phyloP scores from a whole-genome alignment of 2,113 vertebrate genomes.

The Clinocottus analis region DNA sequence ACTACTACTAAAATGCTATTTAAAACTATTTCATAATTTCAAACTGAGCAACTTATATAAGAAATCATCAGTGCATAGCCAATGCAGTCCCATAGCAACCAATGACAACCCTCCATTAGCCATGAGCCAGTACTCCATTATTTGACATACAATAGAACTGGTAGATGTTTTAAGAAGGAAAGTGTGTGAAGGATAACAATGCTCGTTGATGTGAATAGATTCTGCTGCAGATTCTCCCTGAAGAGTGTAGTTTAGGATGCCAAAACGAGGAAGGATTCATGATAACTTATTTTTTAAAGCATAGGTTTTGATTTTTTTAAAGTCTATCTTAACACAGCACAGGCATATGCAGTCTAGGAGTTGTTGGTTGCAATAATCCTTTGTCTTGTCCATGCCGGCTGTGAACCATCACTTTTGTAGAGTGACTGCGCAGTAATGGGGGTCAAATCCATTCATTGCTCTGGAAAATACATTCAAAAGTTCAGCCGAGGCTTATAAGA shows the following conservation, averaged over 20 bases:
- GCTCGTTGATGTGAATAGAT: neutral
- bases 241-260: neutral
- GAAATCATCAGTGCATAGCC: neutral
- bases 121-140: neutral
- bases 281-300: neutral
- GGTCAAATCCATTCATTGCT: neutral
- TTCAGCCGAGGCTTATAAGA: neutral
- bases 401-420: neutral
- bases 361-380: neutral
- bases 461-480: neutral
- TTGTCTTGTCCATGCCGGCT: neutral
- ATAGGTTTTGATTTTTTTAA: neutral
- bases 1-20: neutral
- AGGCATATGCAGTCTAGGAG: neutral
- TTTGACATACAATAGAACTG: neutral
- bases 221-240: neutral
- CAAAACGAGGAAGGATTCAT: neutral
- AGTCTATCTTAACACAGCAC: neutral
- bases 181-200: neutral
- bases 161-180: neutral
- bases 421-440: neutral
- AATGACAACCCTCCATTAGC: neutral
- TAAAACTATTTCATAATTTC: neutral
- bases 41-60: neutral
- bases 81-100: constrained; percentile 9